Conservation (phyloP, 2,888 invertebrate genomes). For the Odontothrips loti region DNA sequence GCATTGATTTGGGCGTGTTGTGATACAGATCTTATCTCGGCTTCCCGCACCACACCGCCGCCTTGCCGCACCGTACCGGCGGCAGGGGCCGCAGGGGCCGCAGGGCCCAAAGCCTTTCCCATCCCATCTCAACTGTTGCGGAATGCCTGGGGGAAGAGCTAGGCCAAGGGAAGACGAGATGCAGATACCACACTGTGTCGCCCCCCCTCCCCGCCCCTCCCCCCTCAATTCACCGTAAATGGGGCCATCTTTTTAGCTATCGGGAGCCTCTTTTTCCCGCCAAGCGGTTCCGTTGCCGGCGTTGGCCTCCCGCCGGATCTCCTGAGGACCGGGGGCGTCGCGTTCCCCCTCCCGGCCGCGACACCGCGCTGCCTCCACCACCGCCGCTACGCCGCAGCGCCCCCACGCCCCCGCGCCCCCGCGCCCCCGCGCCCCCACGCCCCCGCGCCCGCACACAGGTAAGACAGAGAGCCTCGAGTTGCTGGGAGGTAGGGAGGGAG, state of each 20-base stretch:
- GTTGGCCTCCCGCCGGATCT: background rate
- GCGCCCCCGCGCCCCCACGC: too few relatives aligned
- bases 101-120: background rate
- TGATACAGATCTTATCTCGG: background rate
- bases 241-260: slow-evolving; percentile 19
- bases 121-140: background rate
- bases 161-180: background rate
- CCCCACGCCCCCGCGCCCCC: too few relatives aligned
- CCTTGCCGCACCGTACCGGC: background rate
- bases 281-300: background rate
- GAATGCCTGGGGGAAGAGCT: background rate
- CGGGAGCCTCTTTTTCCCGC: background rate
- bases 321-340: background rate
- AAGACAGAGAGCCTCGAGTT: too few relatives aligned
- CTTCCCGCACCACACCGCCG: background rate
- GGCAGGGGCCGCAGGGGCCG: background rate
- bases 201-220: background rate
- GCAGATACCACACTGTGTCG: background rate
- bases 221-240: slow-evolving; percentile 21
- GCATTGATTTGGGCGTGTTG: too few relatives aligned
- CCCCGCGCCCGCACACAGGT: too few relatives aligned
- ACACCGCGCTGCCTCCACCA: background rate
- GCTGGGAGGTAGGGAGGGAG: too few relatives aligned
- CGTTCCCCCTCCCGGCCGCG: background rate
- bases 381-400: background rate